Evolutionary conservation across 1,140 invertebrate species (phyloP).

Genomic region (Pseudoatta argentina): DNA sequence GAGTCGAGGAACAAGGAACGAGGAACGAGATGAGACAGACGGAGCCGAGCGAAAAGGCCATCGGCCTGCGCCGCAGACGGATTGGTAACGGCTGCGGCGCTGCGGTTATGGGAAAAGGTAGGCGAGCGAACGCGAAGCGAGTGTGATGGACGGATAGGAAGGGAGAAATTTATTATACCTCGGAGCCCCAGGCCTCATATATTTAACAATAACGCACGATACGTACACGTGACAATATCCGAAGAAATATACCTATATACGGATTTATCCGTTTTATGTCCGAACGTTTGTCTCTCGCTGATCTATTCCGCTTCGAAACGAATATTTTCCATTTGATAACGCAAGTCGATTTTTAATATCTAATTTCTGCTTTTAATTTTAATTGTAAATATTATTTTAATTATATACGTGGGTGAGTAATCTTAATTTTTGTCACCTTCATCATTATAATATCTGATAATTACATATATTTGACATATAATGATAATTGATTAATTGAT

Average conservation of each 20-base stretch:
- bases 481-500: no score
- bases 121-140: slow-evolving; percentile 45
- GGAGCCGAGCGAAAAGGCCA: slow-evolving; percentile 58
- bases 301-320: background rate
- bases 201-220: slow-evolving; percentile 31
- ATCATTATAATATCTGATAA: no score
- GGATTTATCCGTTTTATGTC: background rate
- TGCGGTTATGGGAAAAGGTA: slow-evolving; percentile 59
- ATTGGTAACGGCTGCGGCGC: slow-evolving; percentile 50
- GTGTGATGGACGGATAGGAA: slow-evolving; percentile 22
- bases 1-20: slow-evolving; percentile 54
- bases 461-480: no score
- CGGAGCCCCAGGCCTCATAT: background rate
- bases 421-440: no score
- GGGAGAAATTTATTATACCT: slow-evolving; percentile 47
- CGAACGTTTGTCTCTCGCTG: background rate
- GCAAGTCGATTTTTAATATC: background rate
- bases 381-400: background rate
- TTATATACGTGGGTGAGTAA: background rate
- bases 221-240: background rate
- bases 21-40: slow-evolving; percentile 57
- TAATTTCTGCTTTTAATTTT: background rate
- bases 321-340: background rate
- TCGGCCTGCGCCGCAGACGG: slow-evolving; percentile 61
- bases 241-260: slow-evolving; percentile 2